phyloP scores from a whole-genome alignment of 2,797 vertebrate species.

The Novumbra hubbsi region DNA sequence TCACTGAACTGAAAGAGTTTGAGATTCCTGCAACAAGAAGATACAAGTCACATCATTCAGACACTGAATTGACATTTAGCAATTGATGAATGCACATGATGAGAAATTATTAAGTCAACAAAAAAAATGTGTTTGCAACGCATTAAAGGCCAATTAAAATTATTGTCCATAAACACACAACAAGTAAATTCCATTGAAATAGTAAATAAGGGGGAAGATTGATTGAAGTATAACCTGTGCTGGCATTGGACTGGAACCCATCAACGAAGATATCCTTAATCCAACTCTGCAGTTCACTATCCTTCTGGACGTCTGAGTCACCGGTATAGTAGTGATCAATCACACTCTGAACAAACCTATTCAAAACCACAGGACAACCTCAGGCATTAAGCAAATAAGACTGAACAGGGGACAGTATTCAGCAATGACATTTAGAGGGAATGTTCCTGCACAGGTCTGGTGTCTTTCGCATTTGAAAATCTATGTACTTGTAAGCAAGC shows the following conservation, averaged over 20 bases:
- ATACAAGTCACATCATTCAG: too few species aligned
- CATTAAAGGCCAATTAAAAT: neutral
- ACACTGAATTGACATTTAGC: too few species aligned
- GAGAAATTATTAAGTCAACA: too few species aligned
- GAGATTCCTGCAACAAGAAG: slow-evolving; percentile 51
- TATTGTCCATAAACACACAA: neutral
- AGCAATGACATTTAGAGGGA: neutral
- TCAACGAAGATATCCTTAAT: slow-evolving; percentile 14
- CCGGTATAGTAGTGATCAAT: slow-evolving; percentile 13
- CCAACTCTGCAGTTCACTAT: slow-evolving; percentile 21
- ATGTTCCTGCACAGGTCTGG: too few species aligned
- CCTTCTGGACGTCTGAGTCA: slow-evolving; percentile 6
- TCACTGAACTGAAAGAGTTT: slow-evolving; percentile 28
- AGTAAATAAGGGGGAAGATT: neutral
- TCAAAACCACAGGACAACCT: neutral
- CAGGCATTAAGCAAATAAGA: neutral
- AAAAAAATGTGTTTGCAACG: too few species aligned
- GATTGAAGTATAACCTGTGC: slow-evolving; percentile 10
- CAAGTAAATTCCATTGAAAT: neutral
- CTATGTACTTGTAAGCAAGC: too few species aligned
- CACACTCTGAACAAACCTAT: slow-evolving; percentile 12
- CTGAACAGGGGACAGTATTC: neutral
- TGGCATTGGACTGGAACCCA: neutral
- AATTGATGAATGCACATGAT: too few species aligned
- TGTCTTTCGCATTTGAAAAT: too few species aligned